These are phyloP conservation scores for Microctonus hyperodae DNA, from an alignment of 2,888 invertebrate genomes.

Conservation along the genomic window DNA sequence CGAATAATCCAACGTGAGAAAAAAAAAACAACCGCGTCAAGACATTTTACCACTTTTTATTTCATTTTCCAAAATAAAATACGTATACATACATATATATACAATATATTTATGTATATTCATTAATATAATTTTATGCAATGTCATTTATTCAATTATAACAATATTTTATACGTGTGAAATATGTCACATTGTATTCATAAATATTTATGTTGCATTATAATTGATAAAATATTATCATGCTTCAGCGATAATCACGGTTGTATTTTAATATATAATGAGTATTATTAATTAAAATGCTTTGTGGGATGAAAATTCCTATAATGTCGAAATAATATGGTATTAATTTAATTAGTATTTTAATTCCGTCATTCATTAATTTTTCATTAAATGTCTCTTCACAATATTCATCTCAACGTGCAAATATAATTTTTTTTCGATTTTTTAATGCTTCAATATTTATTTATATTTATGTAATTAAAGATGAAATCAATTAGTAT, in stretches of 20 bases:
- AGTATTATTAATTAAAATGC: too few relatives aligned
- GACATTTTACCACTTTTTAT: neutral
- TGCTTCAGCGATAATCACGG: too few relatives aligned
- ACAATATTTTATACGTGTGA: neutral
- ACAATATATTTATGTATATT: neutral
- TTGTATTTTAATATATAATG: too few relatives aligned
- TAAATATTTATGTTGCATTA: too few relatives aligned
- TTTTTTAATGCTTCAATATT: neutral
- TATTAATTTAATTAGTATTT: too few relatives aligned
- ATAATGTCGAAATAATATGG: too few relatives aligned
- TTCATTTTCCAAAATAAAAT: neutral
- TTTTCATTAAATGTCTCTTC: too few relatives aligned
- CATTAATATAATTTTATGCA: neutral
- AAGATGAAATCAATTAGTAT: neutral
- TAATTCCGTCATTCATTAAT: too few relatives aligned
- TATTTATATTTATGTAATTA: neutral
- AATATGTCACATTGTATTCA: too few relatives aligned
- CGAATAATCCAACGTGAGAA: conserved; percentile 46
- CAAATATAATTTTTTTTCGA: neutral
- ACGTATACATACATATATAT: neutral
- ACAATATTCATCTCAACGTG: too few relatives aligned
- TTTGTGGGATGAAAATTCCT: too few relatives aligned
- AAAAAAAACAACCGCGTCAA: conserved; percentile 25
- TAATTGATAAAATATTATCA: too few relatives aligned
- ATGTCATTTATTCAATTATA: neutral